These are phyloP conservation scores for Hypselothyrea guttata DNA, from an alignment of 2,888 invertebrate genomes.

Conservation along the genomic window DNA sequence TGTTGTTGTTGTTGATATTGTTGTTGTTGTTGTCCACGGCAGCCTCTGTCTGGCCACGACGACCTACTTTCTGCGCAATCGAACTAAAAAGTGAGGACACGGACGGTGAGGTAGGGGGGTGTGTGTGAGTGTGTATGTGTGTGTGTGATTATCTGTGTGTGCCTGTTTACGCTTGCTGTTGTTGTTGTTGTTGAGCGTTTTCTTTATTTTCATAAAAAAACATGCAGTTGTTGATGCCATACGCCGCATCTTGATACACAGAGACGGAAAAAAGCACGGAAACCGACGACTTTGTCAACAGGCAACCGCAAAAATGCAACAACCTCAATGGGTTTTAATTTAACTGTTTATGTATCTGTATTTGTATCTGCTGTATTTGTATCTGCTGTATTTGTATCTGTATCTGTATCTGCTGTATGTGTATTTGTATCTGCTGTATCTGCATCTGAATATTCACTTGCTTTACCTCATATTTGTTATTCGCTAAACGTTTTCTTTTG, in stretches of 20 bases:
- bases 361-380: background rate
- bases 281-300: constrained; percentile 27
- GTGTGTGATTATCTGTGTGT: constrained; percentile 7
- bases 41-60: constrained; percentile 63
- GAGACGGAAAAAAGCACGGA: constrained; percentile 14
- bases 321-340: constrained; percentile 5
- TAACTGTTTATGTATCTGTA: background rate
- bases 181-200: constrained; percentile 25
- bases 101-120: constrained; percentile 5
- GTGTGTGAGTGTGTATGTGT: constrained; percentile 10
- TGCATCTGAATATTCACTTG: too few relatives aligned
- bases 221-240: constrained; percentile 10
- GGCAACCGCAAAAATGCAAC: constrained; percentile 38
- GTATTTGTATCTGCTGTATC: constrained; percentile 3
- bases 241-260: constrained; percentile 10
- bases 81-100: constrained; percentile 60
- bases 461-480: constrained; percentile 2
- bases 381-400: constrained; percentile 1
- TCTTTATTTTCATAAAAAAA: constrained; percentile 30
- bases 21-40: constrained; percentile 29
- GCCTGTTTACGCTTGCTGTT: constrained; percentile 10
- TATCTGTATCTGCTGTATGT: background rate
- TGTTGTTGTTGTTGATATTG: constrained; percentile 16
- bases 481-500: background rate
- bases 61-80: constrained; percentile 74